Conservation (phyloP, 2,888 invertebrate genomes). For the Eutolmus rufibarbis region DNA sequence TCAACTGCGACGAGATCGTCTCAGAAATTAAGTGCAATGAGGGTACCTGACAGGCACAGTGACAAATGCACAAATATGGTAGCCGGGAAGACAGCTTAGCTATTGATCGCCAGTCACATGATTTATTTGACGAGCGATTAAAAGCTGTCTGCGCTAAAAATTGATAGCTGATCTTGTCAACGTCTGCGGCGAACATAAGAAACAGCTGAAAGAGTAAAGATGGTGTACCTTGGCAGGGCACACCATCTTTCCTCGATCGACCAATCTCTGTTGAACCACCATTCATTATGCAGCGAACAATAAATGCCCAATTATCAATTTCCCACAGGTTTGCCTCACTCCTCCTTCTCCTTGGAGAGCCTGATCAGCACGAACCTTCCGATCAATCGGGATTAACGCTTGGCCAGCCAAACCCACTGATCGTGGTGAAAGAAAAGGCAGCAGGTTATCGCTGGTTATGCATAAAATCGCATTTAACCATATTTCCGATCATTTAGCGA, state of each 20-base stretch:
- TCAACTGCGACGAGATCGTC: background rate
- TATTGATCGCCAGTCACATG: background rate
- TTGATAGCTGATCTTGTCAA: background rate
- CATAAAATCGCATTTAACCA: constrained; percentile 40
- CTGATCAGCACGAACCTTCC: background rate
- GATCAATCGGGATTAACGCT: constrained; percentile 2
- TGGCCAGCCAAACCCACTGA: background rate
- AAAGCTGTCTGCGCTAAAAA: background rate
- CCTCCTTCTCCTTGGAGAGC: background rate
- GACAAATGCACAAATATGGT: background rate
- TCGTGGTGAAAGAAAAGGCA: background rate
- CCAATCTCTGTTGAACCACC: background rate
- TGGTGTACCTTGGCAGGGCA: background rate
- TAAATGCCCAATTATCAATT: background rate
- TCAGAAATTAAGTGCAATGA: background rate
- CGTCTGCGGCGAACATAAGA: background rate
- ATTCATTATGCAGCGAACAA: background rate
- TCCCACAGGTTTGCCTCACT: background rate
- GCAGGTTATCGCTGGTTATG: constrained; percentile 8
- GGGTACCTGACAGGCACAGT: background rate
- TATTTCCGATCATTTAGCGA: constrained; percentile 41
- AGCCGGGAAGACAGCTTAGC: background rate
- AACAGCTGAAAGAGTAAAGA: background rate
- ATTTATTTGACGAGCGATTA: background rate
- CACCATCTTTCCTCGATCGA: background rate